A percentile compares a stretch with the other conserved stretches of the same genome.
These are phyloP conservation scores for Vidua macroura DNA, from an alignment of 2,113 vertebrate species.

Conservation along the genomic window DNA sequence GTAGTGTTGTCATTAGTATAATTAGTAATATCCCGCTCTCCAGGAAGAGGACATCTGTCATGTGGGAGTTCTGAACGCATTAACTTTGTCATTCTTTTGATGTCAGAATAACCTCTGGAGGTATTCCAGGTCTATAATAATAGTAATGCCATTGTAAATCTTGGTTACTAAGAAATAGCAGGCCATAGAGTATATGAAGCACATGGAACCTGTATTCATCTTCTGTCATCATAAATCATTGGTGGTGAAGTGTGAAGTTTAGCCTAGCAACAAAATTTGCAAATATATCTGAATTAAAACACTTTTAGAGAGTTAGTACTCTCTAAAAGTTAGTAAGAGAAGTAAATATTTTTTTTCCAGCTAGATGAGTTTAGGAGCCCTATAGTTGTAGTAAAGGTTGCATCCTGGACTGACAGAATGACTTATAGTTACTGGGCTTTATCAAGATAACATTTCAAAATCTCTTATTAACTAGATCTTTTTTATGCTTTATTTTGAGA, in stretches of 20 bases:
- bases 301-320: neutral
- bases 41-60: neutral
- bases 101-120: constrained; percentile 1
- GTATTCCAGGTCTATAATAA: neutral
- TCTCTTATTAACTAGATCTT: neutral
- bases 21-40: neutral
- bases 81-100: neutral
- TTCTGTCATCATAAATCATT: neutral
- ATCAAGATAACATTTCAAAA: neutral
- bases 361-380: neutral
- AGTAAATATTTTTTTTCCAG: neutral
- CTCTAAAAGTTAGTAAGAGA: too few relatives aligned
- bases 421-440: neutral
- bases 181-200: neutral
- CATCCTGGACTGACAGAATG: neutral
- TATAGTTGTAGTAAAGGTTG: neutral
- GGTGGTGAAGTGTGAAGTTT: neutral
- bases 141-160: neutral
- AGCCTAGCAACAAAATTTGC: neutral
- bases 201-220: neutral
- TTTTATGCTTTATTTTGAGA: neutral
- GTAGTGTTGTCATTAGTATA: neutral
- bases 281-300: neutral
- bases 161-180: neutral
- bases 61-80: neutral